Base-by-base conservation (phyloP, 2,888 invertebrate species). In the Cancer borealis region DNA sequence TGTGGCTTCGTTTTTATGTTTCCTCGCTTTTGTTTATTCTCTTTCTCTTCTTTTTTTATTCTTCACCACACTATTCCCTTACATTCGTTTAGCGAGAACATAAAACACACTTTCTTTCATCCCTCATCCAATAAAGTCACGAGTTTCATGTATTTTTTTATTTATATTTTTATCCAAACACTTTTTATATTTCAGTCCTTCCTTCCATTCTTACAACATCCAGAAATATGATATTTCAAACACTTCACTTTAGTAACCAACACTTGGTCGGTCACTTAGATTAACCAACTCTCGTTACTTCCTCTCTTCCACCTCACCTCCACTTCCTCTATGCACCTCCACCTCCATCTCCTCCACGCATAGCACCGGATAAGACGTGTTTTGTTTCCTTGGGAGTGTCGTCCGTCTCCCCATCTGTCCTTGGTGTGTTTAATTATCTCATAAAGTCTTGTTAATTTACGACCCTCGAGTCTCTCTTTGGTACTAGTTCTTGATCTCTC, bases 321-420 rank as follows among this genome's bases (percentile, higher is more conserved):
- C 17, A 17, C 12, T 54, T 12, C 12, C 17, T 17, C 12, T 17
- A 14, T 54, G 10, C 84, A 17, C 87, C n/a, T 84, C 84, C 84
- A 26, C 49, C 14, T 17, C 49, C 84, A 26, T 14, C 46, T 12
- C n/a, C 60, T 30, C 6, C 91, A 2, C n/a, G 12, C 47, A 0
- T n/a, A n/a, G 2, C 39, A 17, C 46, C 89, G 47, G 14, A 14
- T 12, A 4, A 12, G n/a, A 21, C 26, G 12, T 66, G 66, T 66
- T 66, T 66, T n/a, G 66, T 66, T 5, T 21, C 4, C 10, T 47
- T 46, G 17, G 26, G 10, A 66, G 26, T 21, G 12, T 47, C 89
- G 54, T 90, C 14, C 54, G 26, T 90, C 89, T 90, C 54, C 49
- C 89, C 84, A 92, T 46, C 92, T 92, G 92, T 79, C 73, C 92